These are phyloP conservation scores for Trogon surrucura DNA, from an alignment of 2,113 vertebrate species.

Conservation along the genomic window DNA sequence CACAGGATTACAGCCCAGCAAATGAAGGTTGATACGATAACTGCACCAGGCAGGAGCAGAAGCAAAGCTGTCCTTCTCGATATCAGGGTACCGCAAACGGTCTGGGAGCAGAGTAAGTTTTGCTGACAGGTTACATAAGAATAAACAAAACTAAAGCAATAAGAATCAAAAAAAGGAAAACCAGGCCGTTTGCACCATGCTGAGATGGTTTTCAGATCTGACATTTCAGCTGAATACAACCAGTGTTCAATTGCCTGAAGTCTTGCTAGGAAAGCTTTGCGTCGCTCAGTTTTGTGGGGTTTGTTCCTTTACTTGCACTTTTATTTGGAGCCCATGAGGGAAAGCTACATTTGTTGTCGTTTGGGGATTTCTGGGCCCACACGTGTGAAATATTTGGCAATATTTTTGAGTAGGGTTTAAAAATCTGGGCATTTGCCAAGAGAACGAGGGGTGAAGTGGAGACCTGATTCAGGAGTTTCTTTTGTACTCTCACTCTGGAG, in stretches of 20 bases:
- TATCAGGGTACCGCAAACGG: constrained; percentile 44
- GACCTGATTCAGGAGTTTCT: neutral
- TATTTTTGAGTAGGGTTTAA: neutral
- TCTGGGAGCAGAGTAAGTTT: constrained; percentile 51
- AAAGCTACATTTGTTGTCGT: neutral
- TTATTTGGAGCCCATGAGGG: neutral
- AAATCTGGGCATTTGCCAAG: neutral
- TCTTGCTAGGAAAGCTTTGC: neutral
- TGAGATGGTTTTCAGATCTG: constrained; percentile 56
- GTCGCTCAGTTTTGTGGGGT: neutral
- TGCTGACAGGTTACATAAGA: constrained; percentile 69
- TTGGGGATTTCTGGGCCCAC: neutral
- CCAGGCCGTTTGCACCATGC: constrained; percentile 43
- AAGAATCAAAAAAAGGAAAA: constrained; percentile 50
- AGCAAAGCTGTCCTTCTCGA: constrained; percentile 63
- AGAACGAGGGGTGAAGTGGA: neutral
- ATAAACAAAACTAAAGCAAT: constrained; percentile 67
- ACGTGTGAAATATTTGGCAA: neutral
- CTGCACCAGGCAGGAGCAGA: constrained; percentile 62
- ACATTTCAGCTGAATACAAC: constrained; percentile 29
- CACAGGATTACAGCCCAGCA: neutral
- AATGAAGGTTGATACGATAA: neutral
- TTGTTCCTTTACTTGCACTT: neutral
- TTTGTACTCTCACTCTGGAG: neutral
- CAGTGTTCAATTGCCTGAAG: constrained; percentile 19